Percentiles rank a stretch among this genome's conserved stretches.
phyloP scores from a whole-genome alignment of 2,888 invertebrate species.

The Hirtodrosophila duncani region DNA sequence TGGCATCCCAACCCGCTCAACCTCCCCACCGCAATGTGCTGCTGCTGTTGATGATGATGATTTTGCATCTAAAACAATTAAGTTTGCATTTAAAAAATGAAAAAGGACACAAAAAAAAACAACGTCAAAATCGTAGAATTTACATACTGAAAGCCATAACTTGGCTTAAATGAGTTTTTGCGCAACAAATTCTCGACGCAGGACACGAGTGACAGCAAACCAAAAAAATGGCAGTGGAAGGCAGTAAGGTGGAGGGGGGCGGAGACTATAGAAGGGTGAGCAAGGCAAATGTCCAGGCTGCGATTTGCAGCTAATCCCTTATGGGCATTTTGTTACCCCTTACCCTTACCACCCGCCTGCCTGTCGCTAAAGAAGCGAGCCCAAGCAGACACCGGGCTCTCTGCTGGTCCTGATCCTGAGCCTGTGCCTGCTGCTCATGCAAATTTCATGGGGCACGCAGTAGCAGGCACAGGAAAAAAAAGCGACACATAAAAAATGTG shows the following conservation, averaged over 20 bases:
- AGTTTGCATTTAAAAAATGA: constrained; percentile 61
- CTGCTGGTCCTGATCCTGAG: constrained; percentile 28
- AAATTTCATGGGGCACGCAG: constrained; percentile 74
- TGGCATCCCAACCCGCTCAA: not conserved
- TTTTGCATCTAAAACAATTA: constrained; percentile 74
- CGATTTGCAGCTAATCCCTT: constrained; percentile 77
- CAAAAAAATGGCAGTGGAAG: constrained; percentile 19
- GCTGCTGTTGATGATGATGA: constrained; percentile 50
- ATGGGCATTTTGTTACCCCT: constrained; percentile 74
- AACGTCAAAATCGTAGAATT: constrained; percentile 72
- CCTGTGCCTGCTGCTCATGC: constrained; percentile 67
- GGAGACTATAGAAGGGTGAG: not conserved
- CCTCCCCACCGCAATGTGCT: not conserved
- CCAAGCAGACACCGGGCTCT: constrained; percentile 9
- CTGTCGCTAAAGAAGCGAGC: constrained; percentile 28
- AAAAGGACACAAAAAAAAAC: constrained; percentile 11
- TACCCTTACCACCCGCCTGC: constrained; percentile 1
- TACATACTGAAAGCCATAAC: constrained; percentile 76
- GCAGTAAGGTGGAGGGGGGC: constrained; percentile 6
- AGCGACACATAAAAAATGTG: constrained; percentile 70
- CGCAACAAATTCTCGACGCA: constrained; percentile 72
- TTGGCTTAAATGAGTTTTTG: constrained; percentile 71
- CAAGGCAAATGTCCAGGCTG: constrained; percentile 38
- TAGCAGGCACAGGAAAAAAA: constrained; percentile 35
- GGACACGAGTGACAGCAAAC: constrained; percentile 39